Conservation (phyloP, 2,797 vertebrate species). For the Gallirallus australis region DNA sequence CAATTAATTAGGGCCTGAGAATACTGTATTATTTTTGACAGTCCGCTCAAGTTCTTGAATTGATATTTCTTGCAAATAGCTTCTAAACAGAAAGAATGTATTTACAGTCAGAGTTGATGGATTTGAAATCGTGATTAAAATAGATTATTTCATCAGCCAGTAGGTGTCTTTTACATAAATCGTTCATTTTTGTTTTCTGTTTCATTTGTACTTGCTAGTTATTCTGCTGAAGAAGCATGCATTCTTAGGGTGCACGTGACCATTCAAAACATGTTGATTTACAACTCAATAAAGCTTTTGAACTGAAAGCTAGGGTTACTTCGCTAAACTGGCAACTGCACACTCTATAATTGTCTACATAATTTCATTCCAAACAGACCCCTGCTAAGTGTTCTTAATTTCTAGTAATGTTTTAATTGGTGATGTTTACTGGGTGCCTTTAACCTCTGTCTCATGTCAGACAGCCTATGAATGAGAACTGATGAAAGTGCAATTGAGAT, state of each 20-base stretch:
- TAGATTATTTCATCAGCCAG: conserved; percentile 36
- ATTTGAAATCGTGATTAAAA: conserved; percentile 5
- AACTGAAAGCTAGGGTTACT: neutral
- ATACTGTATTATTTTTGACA: conserved; percentile 23
- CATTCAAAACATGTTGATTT: neutral
- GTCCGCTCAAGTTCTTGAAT: neutral
- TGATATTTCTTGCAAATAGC: conserved; percentile 6
- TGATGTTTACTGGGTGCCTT: neutral
- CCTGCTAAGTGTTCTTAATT: neutral
- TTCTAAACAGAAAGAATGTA: conserved; percentile 1
- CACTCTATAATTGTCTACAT: neutral
- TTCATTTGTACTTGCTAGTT: neutral
- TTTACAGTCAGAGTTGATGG: conserved; percentile 19
- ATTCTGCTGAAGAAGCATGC: neutral
- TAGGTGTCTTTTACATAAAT: neutral
- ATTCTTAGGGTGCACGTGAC: neutral
- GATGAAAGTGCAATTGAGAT: neutral
- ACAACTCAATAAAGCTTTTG: neutral
- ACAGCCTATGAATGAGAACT: neutral
- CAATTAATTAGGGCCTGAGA: conserved; percentile 18
- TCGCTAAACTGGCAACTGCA: neutral
- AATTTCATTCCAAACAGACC: neutral
- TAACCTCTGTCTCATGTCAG: neutral
- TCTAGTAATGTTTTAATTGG: neutral
- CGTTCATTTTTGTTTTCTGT: neutral